phyloP scores from a whole-genome alignment of 2,888 invertebrate species.

The Synanthedon vespiformis region DNA sequence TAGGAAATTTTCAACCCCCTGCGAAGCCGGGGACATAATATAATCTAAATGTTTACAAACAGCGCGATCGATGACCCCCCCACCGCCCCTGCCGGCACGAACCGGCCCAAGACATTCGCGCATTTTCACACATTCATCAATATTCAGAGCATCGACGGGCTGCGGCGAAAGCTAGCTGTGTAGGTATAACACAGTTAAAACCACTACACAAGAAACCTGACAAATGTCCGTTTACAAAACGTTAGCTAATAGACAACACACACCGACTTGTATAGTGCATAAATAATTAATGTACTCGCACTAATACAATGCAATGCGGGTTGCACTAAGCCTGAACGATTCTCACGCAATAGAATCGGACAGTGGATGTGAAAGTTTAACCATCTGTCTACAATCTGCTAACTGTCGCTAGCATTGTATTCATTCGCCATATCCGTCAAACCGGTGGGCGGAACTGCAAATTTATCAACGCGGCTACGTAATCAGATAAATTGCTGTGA shows the following conservation, averaged over 20 bases:
- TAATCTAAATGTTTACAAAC: constrained; percentile 56
- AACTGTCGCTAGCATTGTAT: constrained; percentile 20
- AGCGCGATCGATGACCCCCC: constrained; percentile 47
- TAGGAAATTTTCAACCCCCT: too few relatives aligned
- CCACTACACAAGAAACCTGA: background rate
- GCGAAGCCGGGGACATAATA: too few relatives aligned
- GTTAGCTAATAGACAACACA: background rate
- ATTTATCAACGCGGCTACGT: constrained; percentile 16
- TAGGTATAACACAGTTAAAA: constrained; percentile 7
- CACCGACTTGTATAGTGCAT: background rate
- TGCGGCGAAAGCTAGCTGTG: constrained; percentile 17
- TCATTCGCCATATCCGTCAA: constrained; percentile 19
- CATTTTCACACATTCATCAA: constrained; percentile 1
- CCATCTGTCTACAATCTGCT: constrained; percentile 44
- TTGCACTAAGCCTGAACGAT: constrained; percentile 13
- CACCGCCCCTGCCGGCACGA: constrained; percentile 23
- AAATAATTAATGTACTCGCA: background rate
- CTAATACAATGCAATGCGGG: background rate
- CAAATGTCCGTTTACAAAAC: background rate
- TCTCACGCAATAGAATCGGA: constrained; percentile 34
- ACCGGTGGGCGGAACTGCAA: constrained; percentile 26
- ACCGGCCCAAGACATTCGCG: background rate
- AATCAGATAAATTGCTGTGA: constrained; percentile 4
- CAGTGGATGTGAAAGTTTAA: constrained; percentile 56
- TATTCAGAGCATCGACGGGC: background rate